phyloP scores from a whole-genome alignment of 2,888 invertebrate species.

The Sipha maydis region DNA sequence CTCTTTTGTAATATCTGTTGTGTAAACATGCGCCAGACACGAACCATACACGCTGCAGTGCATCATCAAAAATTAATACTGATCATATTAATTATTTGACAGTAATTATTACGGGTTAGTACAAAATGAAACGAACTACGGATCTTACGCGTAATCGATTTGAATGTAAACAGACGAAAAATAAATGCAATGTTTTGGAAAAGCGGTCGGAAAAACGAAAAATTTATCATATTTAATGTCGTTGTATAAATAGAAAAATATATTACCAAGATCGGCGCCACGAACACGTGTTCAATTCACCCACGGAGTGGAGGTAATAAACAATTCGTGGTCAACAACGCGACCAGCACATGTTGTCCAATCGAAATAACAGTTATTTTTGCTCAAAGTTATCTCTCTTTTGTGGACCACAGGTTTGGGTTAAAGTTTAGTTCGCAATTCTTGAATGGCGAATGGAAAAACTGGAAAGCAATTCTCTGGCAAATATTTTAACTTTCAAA shows the following conservation, averaged over 20 bases:
- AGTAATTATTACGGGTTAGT: too few species aligned
- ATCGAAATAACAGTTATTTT: constrained; percentile 35
- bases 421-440: constrained; percentile 26
- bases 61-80: too few species aligned
- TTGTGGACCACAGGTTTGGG: background rate
- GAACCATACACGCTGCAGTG: too few species aligned
- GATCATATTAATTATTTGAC: too few species aligned
- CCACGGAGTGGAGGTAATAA: background rate
- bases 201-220: background rate
- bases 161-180: background rate
- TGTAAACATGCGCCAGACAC: too few species aligned
- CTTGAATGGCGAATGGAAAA: background rate
- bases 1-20: too few species aligned
- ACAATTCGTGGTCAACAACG: background rate
- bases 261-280: background rate
- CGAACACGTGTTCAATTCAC: constrained; percentile 19
- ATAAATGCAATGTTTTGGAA: background rate
- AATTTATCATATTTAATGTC: background rate
- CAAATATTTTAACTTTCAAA: constrained; percentile 47
- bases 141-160: background rate
- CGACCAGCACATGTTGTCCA: background rate
- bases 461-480: constrained; percentile 47
- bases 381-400: constrained; percentile 22
- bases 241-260: background rate
- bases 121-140: too few species aligned